Evolutionary conservation across 30 jellyfish, hydroid and myxozoan species (phyloP).

Genomic region (Aurelia sp.): DNA sequence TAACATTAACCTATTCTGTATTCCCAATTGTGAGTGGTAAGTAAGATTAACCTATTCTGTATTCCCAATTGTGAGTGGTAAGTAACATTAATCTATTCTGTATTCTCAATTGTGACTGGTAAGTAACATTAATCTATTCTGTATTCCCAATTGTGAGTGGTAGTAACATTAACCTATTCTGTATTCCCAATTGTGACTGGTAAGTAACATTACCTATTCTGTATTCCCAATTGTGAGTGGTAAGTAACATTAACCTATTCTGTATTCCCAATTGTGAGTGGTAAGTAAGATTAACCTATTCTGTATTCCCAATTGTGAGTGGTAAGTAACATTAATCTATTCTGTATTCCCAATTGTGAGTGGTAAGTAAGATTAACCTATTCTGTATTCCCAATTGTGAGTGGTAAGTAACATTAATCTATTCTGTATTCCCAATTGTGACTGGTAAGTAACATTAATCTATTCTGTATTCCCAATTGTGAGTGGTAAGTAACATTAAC

Average conservation of each 20-base stretch:
- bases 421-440: constrained; percentile 81
- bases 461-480: constrained; percentile 84
- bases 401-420: constrained; percentile 76
- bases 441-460: constrained; percentile 74
- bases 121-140: too few species aligned
- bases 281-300: too few species aligned
- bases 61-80: constrained; percentile 81
- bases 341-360: constrained; percentile 81
- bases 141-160: constrained; percentile 85
- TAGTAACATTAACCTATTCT: too few species aligned
- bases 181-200: constrained; percentile 84
- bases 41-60: too few species aligned
- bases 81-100: too few species aligned
- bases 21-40: constrained; percentile 82
- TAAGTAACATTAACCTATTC: too few species aligned
- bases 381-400: constrained; percentile 78
- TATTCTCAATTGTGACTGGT: constrained; percentile 81
- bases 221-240: constrained; percentile 85
- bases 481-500: constrained; percentile 71
- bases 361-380: constrained; percentile 80
- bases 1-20: too few species aligned
- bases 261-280: constrained; percentile 79
- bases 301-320: constrained; percentile 79
- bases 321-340: constrained; percentile 78
- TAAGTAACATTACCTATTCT: constrained; percentile 59